Percentiles rank a stretch among this genome's conserved stretches.
phyloP scores from a whole-genome alignment of 2,113 vertebrate species.

The Dryoscopus gambensis region DNA sequence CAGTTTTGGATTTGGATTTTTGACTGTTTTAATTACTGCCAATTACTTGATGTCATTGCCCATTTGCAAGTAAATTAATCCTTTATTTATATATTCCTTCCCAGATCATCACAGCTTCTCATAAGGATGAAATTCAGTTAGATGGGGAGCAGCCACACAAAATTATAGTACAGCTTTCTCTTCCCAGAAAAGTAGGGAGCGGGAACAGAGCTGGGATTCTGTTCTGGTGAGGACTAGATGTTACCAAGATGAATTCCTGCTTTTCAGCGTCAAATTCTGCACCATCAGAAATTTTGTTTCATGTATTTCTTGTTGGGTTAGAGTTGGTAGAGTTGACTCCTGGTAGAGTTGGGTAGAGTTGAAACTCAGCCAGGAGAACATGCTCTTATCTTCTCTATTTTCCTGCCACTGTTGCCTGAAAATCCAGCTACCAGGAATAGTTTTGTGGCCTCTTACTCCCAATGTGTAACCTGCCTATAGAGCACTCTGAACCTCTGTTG shows the following conservation, averaged over 20 bases:
- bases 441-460: not conserved
- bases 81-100: not conserved
- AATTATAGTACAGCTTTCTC: not conserved
- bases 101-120: not conserved
- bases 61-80: not conserved
- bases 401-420: not conserved
- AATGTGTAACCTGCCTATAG: accelerated
- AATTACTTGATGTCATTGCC: not conserved
- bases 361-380: not conserved
- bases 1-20: not conserved
- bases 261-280: not conserved
- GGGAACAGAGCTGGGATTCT: not conserved
- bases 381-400: not conserved
- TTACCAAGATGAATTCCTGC: not conserved
- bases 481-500: not conserved
- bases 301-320: not conserved
- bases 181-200: not conserved
- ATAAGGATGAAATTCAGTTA: not conserved
- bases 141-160: not conserved
- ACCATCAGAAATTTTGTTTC: not conserved
- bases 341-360: no score
- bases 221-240: not conserved
- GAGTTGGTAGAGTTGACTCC: no score
- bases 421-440: not conserved
- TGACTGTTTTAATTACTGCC: not conserved